A percentile compares a stretch with the other conserved stretches of the same genome.
phyloP scores from a whole-genome alignment of 2,113 vertebrate species.

The Emberiza fucata region DNA sequence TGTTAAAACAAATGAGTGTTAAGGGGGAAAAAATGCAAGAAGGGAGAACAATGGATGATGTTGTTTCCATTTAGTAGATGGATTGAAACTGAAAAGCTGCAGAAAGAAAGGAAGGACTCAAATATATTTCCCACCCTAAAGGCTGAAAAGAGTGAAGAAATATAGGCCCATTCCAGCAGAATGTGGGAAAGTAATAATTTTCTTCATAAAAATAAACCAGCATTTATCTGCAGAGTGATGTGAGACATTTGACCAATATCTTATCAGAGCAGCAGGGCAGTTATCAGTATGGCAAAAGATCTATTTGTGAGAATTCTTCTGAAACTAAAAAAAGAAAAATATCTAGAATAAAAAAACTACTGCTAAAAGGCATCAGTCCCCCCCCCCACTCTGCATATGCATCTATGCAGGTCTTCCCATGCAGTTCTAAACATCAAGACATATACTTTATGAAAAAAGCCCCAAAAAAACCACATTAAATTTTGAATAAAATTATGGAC shows the following conservation, averaged over 20 bases:
- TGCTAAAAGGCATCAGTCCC: background rate
- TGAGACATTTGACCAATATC: background rate
- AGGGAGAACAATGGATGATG: background rate
- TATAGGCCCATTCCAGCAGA: background rate
- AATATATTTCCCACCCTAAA: background rate
- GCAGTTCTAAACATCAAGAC: background rate
- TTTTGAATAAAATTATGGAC: background rate
- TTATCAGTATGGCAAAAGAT: background rate
- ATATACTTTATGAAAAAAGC: background rate
- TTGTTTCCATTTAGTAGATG: background rate
- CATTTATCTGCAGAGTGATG: background rate
- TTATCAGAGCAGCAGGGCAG: background rate
- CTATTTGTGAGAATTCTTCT: background rate
- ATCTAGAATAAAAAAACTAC: background rate
- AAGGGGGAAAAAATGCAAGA: background rate
- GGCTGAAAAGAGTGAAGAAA: background rate
- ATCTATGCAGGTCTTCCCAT: background rate
- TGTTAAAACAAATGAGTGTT: background rate
- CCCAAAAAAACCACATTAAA: accelerated
- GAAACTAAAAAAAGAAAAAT: background rate
- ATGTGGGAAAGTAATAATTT: background rate
- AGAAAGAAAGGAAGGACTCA: background rate
- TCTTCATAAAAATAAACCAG: background rate
- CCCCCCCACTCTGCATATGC: accelerated
- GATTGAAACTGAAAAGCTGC: background rate